These are phyloP conservation scores for Drosophila robusta DNA, from an alignment of 2,888 invertebrate species.

Conservation along the genomic window DNA sequence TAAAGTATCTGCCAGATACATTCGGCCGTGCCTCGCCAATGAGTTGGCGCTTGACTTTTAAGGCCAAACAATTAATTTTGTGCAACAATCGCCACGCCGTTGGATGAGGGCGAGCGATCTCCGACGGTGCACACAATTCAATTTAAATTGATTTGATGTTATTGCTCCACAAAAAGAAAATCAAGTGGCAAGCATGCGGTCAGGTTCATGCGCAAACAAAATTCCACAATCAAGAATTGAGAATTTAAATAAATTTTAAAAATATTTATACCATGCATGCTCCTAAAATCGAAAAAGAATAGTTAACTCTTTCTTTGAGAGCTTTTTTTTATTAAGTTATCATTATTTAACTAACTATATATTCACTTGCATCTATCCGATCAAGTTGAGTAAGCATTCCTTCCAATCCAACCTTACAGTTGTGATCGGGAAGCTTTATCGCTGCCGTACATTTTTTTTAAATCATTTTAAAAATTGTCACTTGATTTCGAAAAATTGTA, in stretches of 20 bases:
- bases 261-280: too few relatives aligned
- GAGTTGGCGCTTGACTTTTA: constrained; percentile 40
- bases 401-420: too few relatives aligned
- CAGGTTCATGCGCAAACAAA: constrained; percentile 28
- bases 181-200: constrained; percentile 34
- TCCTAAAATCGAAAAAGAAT: too few relatives aligned
- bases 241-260: neutral
- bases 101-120: constrained; percentile 55
- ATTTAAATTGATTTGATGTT: constrained; percentile 31
- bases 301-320: too few relatives aligned
- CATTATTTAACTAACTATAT: too few relatives aligned
- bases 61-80: constrained; percentile 71
- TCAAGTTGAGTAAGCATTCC: too few relatives aligned
- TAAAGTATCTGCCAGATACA: constrained; percentile 53
- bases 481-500: too few relatives aligned
- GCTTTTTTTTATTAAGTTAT: too few relatives aligned
- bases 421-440: too few relatives aligned
- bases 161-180: constrained; percentile 29
- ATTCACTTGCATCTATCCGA: too few relatives aligned
- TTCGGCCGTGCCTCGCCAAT: constrained; percentile 28
- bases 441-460: too few relatives aligned
- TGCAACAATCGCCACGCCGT: constrained; percentile 56
- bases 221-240: neutral
- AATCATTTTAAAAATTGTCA: too few relatives aligned
- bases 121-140: constrained; percentile 46